A percentile compares a stretch with the other conserved stretches of the same genome.
phyloP scores from a whole-genome alignment of 53 echinoderm and acorn worm species.

The Temnopleurus reevesii region DNA sequence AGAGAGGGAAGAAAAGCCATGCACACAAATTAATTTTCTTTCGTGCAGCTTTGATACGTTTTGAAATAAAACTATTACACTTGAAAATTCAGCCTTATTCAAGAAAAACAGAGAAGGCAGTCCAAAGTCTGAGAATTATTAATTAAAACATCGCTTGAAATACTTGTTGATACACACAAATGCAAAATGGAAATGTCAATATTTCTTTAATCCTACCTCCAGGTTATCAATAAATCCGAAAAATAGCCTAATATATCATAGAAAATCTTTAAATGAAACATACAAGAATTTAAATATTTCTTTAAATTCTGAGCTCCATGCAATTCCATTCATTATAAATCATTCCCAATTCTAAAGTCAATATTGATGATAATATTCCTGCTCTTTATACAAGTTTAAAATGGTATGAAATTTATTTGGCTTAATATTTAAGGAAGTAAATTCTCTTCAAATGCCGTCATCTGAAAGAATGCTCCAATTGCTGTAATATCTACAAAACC shows the following conservation, averaged over 20 bases:
- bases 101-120: conserved; percentile 21
- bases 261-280: no score
- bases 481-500: background rate
- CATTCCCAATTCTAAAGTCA: no score
- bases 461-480: no score
- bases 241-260: no score
- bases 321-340: no score
- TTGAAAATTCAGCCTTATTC: conserved; percentile 47
- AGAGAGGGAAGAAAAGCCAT: background rate
- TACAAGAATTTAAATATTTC: no score
- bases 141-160: background rate
- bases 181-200: no score
- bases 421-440: background rate
- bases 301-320: no score
- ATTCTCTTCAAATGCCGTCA: no score
- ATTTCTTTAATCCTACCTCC: no score
- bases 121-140: conserved; percentile 21
- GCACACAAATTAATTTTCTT: background rate
- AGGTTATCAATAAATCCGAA: no score
- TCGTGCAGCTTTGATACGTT: background rate
- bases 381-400: background rate
- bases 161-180: background rate
- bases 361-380: background rate
- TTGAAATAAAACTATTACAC: conserved; percentile 39
- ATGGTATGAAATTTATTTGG: conserved; percentile 3